phyloP scores from a whole-genome alignment of 2,888 invertebrate genomes.

The Cosmia trapezina region DNA sequence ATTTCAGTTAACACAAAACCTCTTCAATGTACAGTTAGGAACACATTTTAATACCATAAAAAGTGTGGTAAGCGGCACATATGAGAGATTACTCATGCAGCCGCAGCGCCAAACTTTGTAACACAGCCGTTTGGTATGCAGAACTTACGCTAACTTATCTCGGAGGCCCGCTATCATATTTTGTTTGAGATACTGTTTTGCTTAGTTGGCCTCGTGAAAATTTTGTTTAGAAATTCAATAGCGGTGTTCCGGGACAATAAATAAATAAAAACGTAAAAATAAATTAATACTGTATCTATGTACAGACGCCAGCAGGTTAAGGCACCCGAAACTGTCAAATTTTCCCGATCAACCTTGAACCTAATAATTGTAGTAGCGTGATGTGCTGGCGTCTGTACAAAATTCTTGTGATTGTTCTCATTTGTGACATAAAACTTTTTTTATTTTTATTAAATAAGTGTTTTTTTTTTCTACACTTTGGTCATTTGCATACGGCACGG shows the following conservation, averaged over 20 bases:
- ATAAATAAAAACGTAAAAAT: not conserved
- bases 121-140: conserved; percentile 79
- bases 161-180: conserved; percentile 60
- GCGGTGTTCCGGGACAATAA: not conserved
- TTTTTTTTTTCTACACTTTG: too few species aligned
- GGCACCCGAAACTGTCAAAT: too few species aligned
- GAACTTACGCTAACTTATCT: conserved; percentile 78
- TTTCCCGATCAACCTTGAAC: too few species aligned
- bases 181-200: conserved; percentile 44
- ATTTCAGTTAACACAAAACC: too few species aligned
- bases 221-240: conserved; percentile 14
- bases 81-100: conserved; percentile 70
- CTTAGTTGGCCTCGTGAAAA: conserved; percentile 21
- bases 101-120: conserved; percentile 76
- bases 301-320: too few species aligned
- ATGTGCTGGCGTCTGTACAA: too few species aligned
- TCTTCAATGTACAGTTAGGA: conserved; percentile 14
- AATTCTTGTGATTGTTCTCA: too few species aligned
- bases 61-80: conserved; percentile 51
- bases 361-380: too few species aligned
- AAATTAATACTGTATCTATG: too few species aligned
- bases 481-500: too few species aligned
- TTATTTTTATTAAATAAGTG: too few species aligned
- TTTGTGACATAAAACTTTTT: too few species aligned
- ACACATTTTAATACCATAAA: conserved; percentile 23